Percentiles rank a stretch among this genome's conserved stretches.
Conservation (phyloP, 2,888 invertebrate genomes). For the Catocala nupta region DNA sequence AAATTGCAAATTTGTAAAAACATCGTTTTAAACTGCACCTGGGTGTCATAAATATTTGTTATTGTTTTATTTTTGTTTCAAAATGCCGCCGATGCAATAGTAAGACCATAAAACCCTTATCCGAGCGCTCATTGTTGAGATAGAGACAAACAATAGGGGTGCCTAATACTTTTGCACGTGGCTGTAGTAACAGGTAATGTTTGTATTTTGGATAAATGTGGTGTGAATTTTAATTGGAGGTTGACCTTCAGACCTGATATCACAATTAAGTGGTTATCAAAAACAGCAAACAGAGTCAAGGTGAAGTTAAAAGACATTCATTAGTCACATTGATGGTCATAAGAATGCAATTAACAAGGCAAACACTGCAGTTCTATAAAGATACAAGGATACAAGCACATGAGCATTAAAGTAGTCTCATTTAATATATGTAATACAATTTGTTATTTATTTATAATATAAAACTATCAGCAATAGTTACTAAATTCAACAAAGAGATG, state of each 20-base stretch:
- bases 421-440: no score
- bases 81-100: no score
- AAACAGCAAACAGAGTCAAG: constrained; percentile 64
- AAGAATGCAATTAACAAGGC: constrained; percentile 23
- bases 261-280: constrained; percentile 45
- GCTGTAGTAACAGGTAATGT: neutral
- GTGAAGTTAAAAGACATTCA: constrained; percentile 45
- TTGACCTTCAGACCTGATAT: constrained; percentile 49
- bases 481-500: neutral
- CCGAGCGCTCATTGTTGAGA: no score
- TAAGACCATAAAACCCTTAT: no score
- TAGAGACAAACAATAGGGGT: no score
- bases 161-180: no score
- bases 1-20: no score
- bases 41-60: no score
- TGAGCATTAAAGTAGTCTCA: no score
- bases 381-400: neutral
- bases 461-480: neutral
- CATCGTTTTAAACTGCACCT: no score
- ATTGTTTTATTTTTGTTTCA: no score
- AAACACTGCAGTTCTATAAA: constrained; percentile 25
- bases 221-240: constrained; percentile 14
- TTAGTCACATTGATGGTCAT: constrained; percentile 25
- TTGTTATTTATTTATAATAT: no score
- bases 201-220: neutral